Evolutionary conservation across 2,797 vertebrate genomes (phyloP).

Genomic region (Chelidonichthys spinosus): DNA sequence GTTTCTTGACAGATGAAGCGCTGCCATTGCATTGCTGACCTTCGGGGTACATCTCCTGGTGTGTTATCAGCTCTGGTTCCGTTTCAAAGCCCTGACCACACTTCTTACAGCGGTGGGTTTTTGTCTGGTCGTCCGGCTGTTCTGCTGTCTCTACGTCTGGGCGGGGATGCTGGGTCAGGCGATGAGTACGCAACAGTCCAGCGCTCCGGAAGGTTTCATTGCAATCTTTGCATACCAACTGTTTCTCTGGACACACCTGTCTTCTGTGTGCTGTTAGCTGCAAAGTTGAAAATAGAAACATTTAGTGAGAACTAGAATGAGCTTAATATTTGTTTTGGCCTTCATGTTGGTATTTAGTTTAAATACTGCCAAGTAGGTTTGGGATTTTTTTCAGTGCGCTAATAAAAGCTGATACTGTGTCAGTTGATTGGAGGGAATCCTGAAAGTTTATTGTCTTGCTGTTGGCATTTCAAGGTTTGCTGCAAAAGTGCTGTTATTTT

Average conservation of each 20-base stretch:
- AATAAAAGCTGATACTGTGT: too few species aligned
- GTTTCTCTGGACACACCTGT: conserved; percentile 87
- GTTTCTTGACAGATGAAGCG: conserved; percentile 75
- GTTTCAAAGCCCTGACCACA: conserved; percentile 83
- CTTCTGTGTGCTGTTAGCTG: conserved; percentile 86
- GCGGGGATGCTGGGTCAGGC: conserved; percentile 81
- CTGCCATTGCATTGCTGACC: conserved; percentile 85
- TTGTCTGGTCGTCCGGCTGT: conserved; percentile 72
- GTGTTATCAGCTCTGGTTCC: conserved; percentile 80
- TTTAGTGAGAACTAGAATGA: not conserved
- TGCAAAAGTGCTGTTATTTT: too few species aligned
- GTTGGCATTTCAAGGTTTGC: too few species aligned
- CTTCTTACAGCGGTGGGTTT: conserved; percentile 84
- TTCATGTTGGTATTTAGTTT: not conserved
- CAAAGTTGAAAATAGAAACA: not conserved
- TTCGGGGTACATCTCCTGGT: conserved; percentile 85
- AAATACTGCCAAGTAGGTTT: not conserved
- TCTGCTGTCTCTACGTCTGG: conserved; percentile 75
- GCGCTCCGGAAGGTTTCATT: conserved; percentile 85
- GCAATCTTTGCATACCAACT: conserved; percentile 85
- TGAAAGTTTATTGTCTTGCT: too few species aligned
- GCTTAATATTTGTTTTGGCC: not conserved
- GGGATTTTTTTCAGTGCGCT: too few species aligned
- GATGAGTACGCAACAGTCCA: conserved; percentile 85
- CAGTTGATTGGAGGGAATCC: too few species aligned